Evolutionary conservation across 2,113 vertebrate genomes (phyloP), one percentile per base, ranked within the genome.

Genomic region (Hyperopisus bebe): DNA sequence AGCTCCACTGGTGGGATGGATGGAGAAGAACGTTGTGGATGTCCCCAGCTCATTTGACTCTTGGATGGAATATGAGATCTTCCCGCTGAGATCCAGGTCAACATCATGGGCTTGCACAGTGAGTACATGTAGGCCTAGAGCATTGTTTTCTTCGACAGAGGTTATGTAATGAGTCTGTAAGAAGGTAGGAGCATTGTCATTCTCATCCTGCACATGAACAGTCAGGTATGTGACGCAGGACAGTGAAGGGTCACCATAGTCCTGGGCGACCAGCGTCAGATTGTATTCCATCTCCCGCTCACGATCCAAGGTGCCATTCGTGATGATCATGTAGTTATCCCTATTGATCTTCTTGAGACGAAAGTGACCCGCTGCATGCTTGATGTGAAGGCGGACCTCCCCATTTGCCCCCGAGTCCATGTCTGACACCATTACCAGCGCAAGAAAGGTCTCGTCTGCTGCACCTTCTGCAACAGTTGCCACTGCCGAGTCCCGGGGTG

Each of bases 161-260:
- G 93, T 94, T 88, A 94, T 94, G 0, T 98, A 99, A 47, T 90
- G 13, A 0, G 91, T 92, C 84, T 90, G 91, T 35, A 97, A 96
- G 3, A 99, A 99, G 35, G 96, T 91, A 0, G 98, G 98, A 0
- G 96, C 92, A 0, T 99, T 99, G 94, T 99, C 98, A 0, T 99
- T 99, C 91, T 96, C 95, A 0, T 99, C 98, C 0, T 95, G 93
- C 85, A 99, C 95, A 87, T 94, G 94, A 87, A 99, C 97, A 2
- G 92, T 95, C 82, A 99, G 93, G 53, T 96, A 93, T 90, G 95
- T 96, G 9, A 94, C 89, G 48, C 92, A 95, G 0, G 95, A 93
- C 90, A 98, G 94, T 0, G 96, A 93, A 2, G 94, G 96, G 11
- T 93, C 91, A 0, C 98, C 98, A 51, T 92, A 93, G 92, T 98